Evolutionary conservation across 2,888 invertebrate species (phyloP).

Genomic region (Xanthorhoe spadicearia): DNA sequence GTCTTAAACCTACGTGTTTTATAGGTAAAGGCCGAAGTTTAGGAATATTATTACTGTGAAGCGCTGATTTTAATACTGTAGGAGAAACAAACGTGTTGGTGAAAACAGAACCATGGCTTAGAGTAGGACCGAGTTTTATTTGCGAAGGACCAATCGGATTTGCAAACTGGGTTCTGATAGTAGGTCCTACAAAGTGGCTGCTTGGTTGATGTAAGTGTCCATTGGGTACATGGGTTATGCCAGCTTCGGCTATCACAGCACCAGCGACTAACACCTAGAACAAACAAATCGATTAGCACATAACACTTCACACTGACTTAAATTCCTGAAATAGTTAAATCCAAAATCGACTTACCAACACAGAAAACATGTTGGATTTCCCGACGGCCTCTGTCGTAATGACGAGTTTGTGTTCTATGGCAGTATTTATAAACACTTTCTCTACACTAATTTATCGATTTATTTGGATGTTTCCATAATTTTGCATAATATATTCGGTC

Average conservation of each 20-base stretch:
- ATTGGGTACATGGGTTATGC: constrained; percentile 17
- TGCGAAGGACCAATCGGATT: constrained; percentile 3
- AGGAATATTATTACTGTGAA: background rate
- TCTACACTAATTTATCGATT: constrained; percentile 50
- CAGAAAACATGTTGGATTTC: constrained; percentile 50
- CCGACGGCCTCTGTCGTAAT: constrained; percentile 52
- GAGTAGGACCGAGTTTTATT: background rate
- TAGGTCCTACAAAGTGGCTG: constrained; percentile 12
- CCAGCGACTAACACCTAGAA: constrained; percentile 34
- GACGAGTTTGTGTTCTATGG: constrained; percentile 47
- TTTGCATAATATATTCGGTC: constrained; percentile 61
- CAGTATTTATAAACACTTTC: constrained; percentile 72
- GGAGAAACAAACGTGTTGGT: constrained; percentile 7
- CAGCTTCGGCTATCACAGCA: constrained; percentile 28
- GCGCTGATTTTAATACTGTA: background rate
- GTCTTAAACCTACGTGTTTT: background rate
- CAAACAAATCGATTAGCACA: constrained; percentile 16
- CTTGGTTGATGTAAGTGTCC: constrained; percentile 15
- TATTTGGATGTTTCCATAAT: constrained; percentile 54
- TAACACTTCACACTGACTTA: background rate
- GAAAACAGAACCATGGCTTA: background rate
- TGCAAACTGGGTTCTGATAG: background rate
- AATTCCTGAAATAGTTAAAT: constrained; percentile 1
- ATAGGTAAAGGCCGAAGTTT: background rate
- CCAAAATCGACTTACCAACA: constrained; percentile 58